Evolutionary conservation across 2,888 invertebrate genomes (phyloP).

Genomic region (Tupiocoris notatus): DNA sequence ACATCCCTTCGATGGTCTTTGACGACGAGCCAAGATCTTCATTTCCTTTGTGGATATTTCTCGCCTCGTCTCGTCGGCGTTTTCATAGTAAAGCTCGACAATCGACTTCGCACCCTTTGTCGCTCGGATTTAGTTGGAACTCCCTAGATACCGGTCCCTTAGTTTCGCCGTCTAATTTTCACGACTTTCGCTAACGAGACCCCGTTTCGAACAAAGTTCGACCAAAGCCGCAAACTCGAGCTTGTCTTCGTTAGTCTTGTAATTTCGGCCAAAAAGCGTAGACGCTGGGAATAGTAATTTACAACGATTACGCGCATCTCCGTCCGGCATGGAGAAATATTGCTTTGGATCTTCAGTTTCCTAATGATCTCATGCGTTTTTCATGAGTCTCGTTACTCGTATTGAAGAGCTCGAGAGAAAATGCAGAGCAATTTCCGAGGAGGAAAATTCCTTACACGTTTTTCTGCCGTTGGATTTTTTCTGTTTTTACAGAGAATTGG

Average conservation of each 20-base stretch:
- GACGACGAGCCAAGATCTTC: background rate
- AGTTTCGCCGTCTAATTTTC: background rate
- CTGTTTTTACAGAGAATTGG: no score
- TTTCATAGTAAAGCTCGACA: no score
- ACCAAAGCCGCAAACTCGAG: background rate
- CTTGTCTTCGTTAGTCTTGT: background rate
- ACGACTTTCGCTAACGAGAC: background rate
- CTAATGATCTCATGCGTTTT: background rate
- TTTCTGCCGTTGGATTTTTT: no score
- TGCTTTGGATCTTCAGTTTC: background rate
- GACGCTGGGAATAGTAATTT: background rate
- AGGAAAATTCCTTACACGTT: no score
- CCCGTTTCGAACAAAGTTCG: background rate
- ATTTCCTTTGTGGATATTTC: background rate
- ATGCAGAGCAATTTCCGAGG: no score
- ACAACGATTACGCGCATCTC: background rate
- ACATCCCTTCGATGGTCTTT: background rate
- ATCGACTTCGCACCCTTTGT: no score
- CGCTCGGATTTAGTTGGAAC: no score
- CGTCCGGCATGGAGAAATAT: background rate
- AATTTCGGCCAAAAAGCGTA: background rate
- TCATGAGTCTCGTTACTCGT: background rate
- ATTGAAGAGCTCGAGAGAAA: no score
- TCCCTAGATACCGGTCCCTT: no score
- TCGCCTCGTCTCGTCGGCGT: background rate